Evolutionary conservation across 1,140 invertebrate species (phyloP), one percentile per base, ranked within the genome.

Genomic region (Dolichoris vasculosae): DNA sequence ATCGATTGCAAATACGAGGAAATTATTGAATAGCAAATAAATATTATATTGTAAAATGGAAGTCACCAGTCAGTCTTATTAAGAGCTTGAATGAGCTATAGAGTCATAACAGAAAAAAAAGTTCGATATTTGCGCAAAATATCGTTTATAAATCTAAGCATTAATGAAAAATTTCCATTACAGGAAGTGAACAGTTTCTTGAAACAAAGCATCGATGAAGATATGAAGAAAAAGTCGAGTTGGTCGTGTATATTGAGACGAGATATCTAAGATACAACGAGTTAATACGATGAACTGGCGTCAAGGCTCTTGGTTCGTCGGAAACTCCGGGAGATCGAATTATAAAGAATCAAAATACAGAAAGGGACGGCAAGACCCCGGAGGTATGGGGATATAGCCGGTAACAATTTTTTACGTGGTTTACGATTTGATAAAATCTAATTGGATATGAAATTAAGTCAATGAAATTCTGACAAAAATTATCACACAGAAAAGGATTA

Each of bases 401-500:
- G 40, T n/a, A 26, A 51, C 83, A 81, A 75, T 77, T 85, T 81
- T 85, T 85, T 85, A 73, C 80, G 40, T 76, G 73, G 40, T 82
- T 86, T 86, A 82, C 87, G 78, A 86, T 88, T 89, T 86, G 83
- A 89, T 88, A 87, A 90, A 89, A 91, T 92, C 90, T 92, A 92
- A 93, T 92, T 93, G 92, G 92, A 91, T 92, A 92, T 92, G 91
- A 92, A 91, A 93, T 92, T 90, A 93, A 92, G 91, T 92, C 90
- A 90, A 92, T 90, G 87, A 92, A 91, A 91, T 90, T 90, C 90
- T 86, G 87, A 83, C 89, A 92, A 92, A 71, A 82, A 84, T 78
- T 23, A 51, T 55, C 59, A 6, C 43, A 43, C 51, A 51, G 46
- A 43, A 32, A 46, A 46, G 63, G 64, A 2, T 38, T 9, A 51